Evolutionary conservation across 2,888 invertebrate genomes (phyloP), one percentile per base, ranked within the genome.

Genomic region (Orchesellides sinensis): DNA sequence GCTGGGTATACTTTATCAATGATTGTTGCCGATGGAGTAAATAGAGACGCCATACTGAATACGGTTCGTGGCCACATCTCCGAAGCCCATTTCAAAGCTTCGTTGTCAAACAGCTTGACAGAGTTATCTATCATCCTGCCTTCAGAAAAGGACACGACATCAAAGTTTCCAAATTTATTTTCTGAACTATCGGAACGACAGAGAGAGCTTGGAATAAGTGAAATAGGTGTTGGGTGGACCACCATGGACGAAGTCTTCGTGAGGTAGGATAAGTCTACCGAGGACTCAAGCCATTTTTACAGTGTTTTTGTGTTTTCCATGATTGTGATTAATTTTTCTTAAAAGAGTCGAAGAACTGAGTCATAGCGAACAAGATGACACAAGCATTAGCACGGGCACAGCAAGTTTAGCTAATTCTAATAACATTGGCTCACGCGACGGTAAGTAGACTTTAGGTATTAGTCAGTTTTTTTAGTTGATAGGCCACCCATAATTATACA

Each of bases 201-300:
- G 92, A 2, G 25, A 14, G 25, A 59, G n/a, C 25, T 27, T 4
- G 61, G 52, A 2, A 56, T 78, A 5, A 45, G 61, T 5, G 27
- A 61, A 17, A 52, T 95, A 89, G 97, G 97, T 2, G 93, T 96
- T n/a, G 93, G 95, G 1, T 93, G 96, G 10, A 96, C 96, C 0
- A 95, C 96, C 0, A 92, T 97, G 90, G 96, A 97, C 90, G 97
- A 97, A 90, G 96, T 97, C 0, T 96, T 96, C 89, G 93, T 96
- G 92, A 94, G 93, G 93, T 93, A 91, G 91, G 92, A 69, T 8
- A 5, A 10, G 32, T 32, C 5, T 32, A 32, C 32, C 32, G 10
- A 32, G 6, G 10, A 32, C 32, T 32, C 10, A 32, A 5, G 10
- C 5, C 32, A 32, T 32, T 32, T 32, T 32, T 10, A 32, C 32